Percentiles rank a stretch among this genome's conserved stretches.
Conservation (phyloP, 2,113 vertebrate species). For the Chlorocebus sabaeus region DNA sequence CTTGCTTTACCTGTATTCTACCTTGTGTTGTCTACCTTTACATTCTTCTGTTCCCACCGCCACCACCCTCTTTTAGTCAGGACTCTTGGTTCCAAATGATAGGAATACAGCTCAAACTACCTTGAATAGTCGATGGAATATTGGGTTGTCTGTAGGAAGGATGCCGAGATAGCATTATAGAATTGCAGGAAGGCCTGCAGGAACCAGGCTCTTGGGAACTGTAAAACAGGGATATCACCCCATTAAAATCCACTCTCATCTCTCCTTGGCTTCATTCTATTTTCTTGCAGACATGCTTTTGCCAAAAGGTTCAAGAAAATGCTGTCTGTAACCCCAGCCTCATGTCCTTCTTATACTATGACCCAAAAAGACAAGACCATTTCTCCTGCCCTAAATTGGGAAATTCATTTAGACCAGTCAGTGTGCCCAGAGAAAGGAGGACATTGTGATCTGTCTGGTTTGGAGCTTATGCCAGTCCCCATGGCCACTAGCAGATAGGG, state of each 20-base stretch:
- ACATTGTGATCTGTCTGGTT: neutral
- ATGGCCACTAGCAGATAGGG: neutral
- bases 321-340: neutral
- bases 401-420: neutral
- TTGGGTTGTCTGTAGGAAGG: neutral
- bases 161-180: neutral
- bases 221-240: neutral
- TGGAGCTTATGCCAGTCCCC: neutral
- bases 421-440: neutral
- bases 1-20: neutral
- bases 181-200: neutral
- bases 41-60: neutral
- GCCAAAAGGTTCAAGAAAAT: conserved; percentile 1
- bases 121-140: neutral
- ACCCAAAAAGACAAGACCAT: neutral
- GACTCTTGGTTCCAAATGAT: neutral
- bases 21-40: neutral
- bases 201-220: neutral
- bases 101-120: neutral
- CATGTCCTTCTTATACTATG: neutral
- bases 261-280: neutral
- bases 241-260: neutral
- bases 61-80: neutral
- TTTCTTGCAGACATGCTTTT: neutral
- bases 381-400: neutral